Evolutionary conservation across 92 coral and sea anemone genomes (phyloP).

Genomic region (Phenganax stokvisi): DNA sequence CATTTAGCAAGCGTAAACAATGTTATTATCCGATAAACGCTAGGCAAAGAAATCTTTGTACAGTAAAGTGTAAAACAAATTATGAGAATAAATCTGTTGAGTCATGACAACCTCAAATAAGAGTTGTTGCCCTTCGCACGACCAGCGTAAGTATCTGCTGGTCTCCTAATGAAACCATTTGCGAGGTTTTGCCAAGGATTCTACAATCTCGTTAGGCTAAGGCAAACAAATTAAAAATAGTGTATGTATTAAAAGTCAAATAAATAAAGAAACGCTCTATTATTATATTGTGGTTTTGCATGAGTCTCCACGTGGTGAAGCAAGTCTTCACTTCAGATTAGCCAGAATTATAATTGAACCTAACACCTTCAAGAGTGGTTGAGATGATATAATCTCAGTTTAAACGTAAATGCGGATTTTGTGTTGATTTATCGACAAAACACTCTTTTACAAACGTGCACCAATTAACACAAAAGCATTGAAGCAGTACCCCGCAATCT

Average conservation of each 20-base stretch:
- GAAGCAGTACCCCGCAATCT: slow-evolving; percentile 34
- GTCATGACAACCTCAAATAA: slow-evolving; percentile 10
- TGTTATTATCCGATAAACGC: slow-evolving; percentile 10
- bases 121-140: not conserved
- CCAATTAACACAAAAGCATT: slow-evolving; percentile 30
- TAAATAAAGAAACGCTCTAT: slow-evolving; percentile 18
- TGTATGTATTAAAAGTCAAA: slow-evolving; percentile 32
- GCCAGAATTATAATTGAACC: slow-evolving; percentile 10
- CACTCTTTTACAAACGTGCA: slow-evolving; percentile 34
- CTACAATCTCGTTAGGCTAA: slow-evolving; percentile 37
- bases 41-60: slow-evolving; percentile 10
- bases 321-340: not conserved
- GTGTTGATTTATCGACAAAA: slow-evolving; percentile 24
- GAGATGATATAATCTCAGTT: slow-evolving; percentile 26
- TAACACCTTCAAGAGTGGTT: slow-evolving; percentile 23
- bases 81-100: not conserved
- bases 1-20: slow-evolving; percentile 24
- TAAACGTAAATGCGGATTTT: slow-evolving; percentile 35
- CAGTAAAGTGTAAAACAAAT: not conserved
- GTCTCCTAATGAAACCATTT: slow-evolving; percentile 21
- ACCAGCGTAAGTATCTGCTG: slow-evolving; percentile 7
- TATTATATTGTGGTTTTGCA: slow-evolving; percentile 17
- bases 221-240: slow-evolving; percentile 40
- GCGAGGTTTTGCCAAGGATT: slow-evolving; percentile 7
- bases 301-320: slow-evolving; percentile 31